Percentiles rank a stretch among this genome's conserved stretches.
These are phyloP conservation scores for Ctenodactylus gundi DNA, from an alignment of 2,113 vertebrate genomes.

Conservation along the genomic window DNA sequence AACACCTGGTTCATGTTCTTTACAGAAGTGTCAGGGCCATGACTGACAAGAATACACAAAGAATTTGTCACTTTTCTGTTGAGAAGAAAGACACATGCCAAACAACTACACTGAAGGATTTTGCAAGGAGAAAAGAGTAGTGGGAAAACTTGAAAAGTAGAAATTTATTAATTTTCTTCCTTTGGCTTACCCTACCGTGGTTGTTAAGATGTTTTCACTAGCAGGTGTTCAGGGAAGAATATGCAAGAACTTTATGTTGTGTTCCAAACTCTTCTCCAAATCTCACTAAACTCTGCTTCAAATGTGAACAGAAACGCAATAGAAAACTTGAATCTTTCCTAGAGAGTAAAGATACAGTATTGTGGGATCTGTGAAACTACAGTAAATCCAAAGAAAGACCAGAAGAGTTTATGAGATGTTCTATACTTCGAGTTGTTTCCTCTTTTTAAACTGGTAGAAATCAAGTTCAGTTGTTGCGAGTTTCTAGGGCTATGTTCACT, in stretches of 20 bases:
- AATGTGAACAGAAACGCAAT: not conserved
- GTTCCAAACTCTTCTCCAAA: not conserved
- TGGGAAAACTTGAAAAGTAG: not conserved
- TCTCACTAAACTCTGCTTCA: not conserved
- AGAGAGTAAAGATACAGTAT: not conserved
- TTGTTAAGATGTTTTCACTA: not conserved
- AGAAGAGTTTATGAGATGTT: not conserved
- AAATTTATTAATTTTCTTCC: not conserved
- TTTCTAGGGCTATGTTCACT: not conserved
- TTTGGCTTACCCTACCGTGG: not conserved
- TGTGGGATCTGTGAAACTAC: not conserved
- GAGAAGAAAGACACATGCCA: not conserved
- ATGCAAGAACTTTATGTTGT: not conserved
- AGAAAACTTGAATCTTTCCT: not conserved
- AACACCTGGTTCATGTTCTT: not conserved
- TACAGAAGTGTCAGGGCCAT: no score
- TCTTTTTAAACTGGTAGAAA: not conserved
- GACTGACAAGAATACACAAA: not conserved
- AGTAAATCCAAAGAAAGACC: not conserved
- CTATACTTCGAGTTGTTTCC: not conserved
- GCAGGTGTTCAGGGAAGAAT: not conserved
- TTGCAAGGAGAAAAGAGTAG: not conserved
- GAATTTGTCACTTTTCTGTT: not conserved
- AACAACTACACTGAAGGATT: not conserved
- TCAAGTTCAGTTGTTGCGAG: not conserved